phyloP scores from a whole-genome alignment of 1,140 invertebrate species.

The Colletes gigas region DNA sequence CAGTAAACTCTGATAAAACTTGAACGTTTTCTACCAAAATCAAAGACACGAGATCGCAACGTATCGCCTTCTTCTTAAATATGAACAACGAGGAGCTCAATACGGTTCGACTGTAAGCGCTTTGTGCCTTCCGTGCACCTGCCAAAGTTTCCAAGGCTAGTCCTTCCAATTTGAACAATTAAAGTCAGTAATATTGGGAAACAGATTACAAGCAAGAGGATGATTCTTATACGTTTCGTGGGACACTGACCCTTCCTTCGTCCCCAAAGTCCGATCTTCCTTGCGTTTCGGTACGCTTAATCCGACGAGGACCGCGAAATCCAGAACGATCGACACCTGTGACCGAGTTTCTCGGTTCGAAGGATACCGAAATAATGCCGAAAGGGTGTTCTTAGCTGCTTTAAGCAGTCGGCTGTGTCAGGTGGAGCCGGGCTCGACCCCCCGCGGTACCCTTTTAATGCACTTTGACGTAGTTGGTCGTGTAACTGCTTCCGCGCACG shows the following conservation, averaged over 20 bases:
- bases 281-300: conserved; percentile 3
- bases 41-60: too few species aligned
- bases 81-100: neutral
- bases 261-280: neutral
- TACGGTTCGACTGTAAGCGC: neutral
- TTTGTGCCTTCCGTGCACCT: neutral
- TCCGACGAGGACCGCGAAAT: conserved; percentile 33
- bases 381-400: conserved; percentile 42
- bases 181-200: conserved; percentile 69
- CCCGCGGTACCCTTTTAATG: conserved; percentile 15
- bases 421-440: conserved; percentile 14
- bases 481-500: neutral
- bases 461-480: conserved; percentile 11
- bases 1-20: too few species aligned
- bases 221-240: conserved; percentile 5
- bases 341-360: conserved; percentile 27
- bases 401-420: conserved; percentile 19
- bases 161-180: conserved; percentile 59
- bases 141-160: neutral
- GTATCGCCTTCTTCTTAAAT: neutral
- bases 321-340: conserved; percentile 56
- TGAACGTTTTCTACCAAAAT: too few species aligned
- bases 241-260: neutral
- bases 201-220: conserved; percentile 55
- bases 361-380: conserved; percentile 38